phyloP scores from a whole-genome alignment of 1,140 invertebrate genomes.

The Zaprionus kolodkinae region DNA sequence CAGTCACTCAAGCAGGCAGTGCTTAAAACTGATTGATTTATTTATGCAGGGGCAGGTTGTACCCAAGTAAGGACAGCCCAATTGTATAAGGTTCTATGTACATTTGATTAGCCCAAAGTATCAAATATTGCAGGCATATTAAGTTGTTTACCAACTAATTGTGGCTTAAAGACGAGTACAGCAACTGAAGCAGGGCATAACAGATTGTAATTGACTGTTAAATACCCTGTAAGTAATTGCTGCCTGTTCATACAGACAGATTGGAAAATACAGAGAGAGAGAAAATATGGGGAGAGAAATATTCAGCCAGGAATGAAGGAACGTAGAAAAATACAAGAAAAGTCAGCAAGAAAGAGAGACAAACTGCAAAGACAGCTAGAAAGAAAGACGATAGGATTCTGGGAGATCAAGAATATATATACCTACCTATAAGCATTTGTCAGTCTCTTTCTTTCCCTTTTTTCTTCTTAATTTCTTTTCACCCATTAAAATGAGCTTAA shows the following conservation, averaged over 20 bases:
- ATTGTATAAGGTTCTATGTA: too few species aligned
- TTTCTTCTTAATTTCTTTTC: too few species aligned
- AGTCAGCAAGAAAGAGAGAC: too few species aligned
- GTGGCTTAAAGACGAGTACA: background rate
- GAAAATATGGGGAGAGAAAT: background rate
- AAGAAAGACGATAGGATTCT: too few species aligned
- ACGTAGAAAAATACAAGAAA: too few species aligned
- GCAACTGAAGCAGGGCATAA: background rate
- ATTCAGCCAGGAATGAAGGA: too few species aligned
- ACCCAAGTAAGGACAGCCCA: background rate
- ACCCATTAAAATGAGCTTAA: too few species aligned
- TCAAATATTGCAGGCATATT: background rate
- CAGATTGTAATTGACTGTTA: background rate
- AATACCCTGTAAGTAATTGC: background rate
- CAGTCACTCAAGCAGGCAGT: constrained; percentile 28
- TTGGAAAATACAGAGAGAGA: background rate
- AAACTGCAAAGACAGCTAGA: too few species aligned
- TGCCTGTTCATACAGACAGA: background rate
- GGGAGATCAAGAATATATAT: too few species aligned
- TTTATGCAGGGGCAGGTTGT: background rate
- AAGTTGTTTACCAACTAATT: background rate
- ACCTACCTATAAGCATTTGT: too few species aligned
- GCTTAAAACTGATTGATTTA: constrained; percentile 49
- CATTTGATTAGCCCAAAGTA: background rate
- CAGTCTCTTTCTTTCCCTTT: too few species aligned